phyloP scores from a whole-genome alignment of 2,113 vertebrate genomes.

The Pardalotus punctatus region DNA sequence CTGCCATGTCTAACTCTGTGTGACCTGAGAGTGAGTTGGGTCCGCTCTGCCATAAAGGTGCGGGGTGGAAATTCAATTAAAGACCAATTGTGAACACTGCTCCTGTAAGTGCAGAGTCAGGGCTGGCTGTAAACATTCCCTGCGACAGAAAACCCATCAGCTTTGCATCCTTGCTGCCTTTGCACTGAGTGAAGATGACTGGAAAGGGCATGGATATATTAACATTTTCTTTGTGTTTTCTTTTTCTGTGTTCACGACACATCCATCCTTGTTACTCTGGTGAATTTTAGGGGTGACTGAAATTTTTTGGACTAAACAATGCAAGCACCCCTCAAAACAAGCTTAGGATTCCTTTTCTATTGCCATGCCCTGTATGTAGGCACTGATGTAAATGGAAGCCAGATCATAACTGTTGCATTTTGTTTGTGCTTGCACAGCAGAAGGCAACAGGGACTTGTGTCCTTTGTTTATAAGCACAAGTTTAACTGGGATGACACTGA shows the following conservation, averaged over 20 bases:
- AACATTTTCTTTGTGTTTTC: neutral
- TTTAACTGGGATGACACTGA: conserved; percentile 14
- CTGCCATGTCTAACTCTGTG: neutral
- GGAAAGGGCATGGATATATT: neutral
- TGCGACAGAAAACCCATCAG: neutral
- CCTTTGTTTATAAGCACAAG: conserved; percentile 19
- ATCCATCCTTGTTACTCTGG: neutral
- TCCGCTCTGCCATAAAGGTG: neutral
- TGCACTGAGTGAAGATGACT: neutral
- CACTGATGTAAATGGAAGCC: neutral
- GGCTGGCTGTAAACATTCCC: neutral
- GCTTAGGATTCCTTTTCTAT: neutral
- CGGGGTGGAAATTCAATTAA: neutral
- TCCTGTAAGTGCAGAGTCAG: neutral
- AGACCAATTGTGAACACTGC: neutral
- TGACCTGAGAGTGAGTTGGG: neutral
- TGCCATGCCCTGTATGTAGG: neutral
- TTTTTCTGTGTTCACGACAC: neutral
- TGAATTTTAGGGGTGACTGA: neutral
- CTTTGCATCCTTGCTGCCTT: neutral
- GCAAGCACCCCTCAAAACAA: neutral
- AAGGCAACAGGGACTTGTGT: neutral
- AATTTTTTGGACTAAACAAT: neutral
- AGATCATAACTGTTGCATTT: neutral
- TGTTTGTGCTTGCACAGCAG: neutral